Evolutionary conservation across 2,797 vertebrate species (phyloP), one percentile per base, ranked within the genome.

Genomic region (Pipistrellus nathusii): DNA sequence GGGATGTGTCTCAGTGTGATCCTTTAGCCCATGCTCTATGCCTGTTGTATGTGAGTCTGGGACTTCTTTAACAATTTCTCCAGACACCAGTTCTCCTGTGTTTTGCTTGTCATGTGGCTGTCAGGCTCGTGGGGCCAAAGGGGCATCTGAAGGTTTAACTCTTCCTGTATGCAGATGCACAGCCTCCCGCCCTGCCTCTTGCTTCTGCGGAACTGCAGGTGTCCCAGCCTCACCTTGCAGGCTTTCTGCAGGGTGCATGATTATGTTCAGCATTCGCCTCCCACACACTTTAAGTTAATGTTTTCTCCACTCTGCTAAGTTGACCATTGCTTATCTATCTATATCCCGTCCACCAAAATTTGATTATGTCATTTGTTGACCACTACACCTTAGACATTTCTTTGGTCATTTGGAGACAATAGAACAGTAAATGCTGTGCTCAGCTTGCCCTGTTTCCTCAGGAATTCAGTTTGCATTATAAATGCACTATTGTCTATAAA

Each of bases 341-440:
- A 12, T 66, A 75, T 8, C 11, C n/a, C 8, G 9, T 77, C 68
- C 72, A 72, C n/a, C 27, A 62, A 76, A 87, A 59, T 69, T 25
- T 93, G 44, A 80, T 84, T 85, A 62, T 87, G 59, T 66, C 46
- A 35, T 76, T 75, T 77, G 11, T 53, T 80, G 18, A 85, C 81
- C 25, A 81, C 4, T 88, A 73, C 3, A 66, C 41, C n/a, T 66
- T 80, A 35, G 71, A 72, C 48, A 5, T 32, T 35, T 55, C 53
- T 15, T 35, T 51, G 5, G 66, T 59, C 62, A 69, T 81, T 93
- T 80, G 46, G 51, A 90, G 62, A 73, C 51, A 48, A 30, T 71
- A 35, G n/a, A n/a, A n/a, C n/a, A n/a, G n/a, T 38, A 91, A 88
- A 59, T 68, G 25, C 57, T 25, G 13, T 85, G 30, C 15, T 82